Evolutionary conservation across 2,113 vertebrate species (phyloP).

Genomic region (Spermophilus dauricus): DNA sequence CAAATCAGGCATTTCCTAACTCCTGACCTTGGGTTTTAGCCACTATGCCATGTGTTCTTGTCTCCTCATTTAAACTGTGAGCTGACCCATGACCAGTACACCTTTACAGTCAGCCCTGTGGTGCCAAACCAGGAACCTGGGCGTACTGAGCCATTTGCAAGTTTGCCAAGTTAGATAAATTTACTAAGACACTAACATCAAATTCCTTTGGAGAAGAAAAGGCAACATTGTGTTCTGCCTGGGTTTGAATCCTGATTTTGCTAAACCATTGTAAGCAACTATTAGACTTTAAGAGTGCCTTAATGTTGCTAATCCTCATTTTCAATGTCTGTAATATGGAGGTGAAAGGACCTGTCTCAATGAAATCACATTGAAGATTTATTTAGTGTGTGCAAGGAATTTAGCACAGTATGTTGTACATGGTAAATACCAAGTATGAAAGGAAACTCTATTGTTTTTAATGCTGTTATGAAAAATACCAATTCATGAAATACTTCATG

Average conservation of each 20-base stretch:
- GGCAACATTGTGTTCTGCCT: neutral
- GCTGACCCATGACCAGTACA: neutral
- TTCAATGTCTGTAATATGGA: neutral
- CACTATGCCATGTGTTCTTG: neutral
- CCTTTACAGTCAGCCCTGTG: neutral
- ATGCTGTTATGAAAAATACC: neutral
- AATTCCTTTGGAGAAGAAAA: neutral
- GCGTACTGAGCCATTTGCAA: no score
- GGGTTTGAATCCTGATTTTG: neutral
- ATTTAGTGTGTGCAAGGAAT: neutral
- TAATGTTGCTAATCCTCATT: neutral
- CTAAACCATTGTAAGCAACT: neutral
- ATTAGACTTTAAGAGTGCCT: neutral
- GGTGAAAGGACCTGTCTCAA: neutral
- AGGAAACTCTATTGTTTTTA: neutral
- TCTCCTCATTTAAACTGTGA: neutral
- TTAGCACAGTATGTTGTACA: neutral
- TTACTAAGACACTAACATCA: neutral
- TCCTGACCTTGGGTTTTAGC: neutral
- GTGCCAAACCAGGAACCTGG: accelerated
- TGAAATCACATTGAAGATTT: neutral
- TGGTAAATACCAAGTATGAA: neutral
- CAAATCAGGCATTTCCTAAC: neutral
- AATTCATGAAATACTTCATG: neutral
- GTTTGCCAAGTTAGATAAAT: neutral